These are phyloP conservation scores for Meliscaeva auricollis DNA, from an alignment of 2,888 invertebrate species.

Conservation along the genomic window DNA sequence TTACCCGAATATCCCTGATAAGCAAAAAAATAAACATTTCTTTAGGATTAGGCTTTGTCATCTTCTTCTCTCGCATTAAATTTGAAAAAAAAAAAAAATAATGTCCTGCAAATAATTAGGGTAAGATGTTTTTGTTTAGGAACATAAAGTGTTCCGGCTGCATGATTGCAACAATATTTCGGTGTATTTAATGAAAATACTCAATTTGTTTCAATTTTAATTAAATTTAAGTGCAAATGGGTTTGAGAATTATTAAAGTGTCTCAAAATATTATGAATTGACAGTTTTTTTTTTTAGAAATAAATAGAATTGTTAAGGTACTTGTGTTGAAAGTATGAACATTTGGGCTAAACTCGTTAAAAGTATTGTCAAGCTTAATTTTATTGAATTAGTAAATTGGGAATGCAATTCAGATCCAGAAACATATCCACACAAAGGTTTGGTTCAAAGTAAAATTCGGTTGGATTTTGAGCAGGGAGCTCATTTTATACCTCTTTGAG, in stretches of 20 bases:
- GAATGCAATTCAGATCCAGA: no score
- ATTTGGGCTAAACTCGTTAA: no score
- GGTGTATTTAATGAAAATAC: slow-evolving; percentile 45
- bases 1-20: not conserved
- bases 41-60: slow-evolving; percentile 4
- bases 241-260: not conserved
- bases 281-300: not conserved
- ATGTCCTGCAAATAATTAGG: slow-evolving; percentile 41
- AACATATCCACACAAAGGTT: no score
- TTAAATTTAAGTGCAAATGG: slow-evolving; percentile 35
- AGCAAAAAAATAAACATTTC: slow-evolving; percentile 6
- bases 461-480: no score
- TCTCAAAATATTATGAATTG: not conserved
- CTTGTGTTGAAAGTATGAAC: no score
- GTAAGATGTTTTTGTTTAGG: slow-evolving; percentile 52
- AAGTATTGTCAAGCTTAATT: no score
- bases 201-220: slow-evolving; percentile 13
- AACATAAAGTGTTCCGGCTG: slow-evolving; percentile 67
- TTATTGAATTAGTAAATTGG: no score
- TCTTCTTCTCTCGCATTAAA: not conserved
- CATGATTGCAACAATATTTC: slow-evolving; percentile 51
- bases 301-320: no score
- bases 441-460: no score
- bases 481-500: no score
- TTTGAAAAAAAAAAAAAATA: not conserved